Base-by-base conservation (phyloP, 2,888 invertebrate species). In the Epiblema foenella region DNA sequence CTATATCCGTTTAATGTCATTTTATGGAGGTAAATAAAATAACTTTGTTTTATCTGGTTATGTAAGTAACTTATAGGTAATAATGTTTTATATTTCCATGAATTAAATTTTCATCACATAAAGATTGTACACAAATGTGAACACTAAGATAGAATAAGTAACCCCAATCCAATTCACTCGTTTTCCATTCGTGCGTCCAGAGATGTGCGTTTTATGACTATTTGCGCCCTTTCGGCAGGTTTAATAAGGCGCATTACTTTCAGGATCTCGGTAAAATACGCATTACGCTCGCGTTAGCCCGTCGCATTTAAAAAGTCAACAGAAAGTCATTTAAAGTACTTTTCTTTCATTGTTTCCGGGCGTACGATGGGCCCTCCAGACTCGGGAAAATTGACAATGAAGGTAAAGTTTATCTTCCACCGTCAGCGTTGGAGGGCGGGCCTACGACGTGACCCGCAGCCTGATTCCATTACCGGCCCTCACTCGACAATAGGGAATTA, bases 351-450 rank as follows among this genome's bases (percentile, higher is more conserved):
- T 91, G 89, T 90, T 88, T 89, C 87, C 86, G 83, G 81, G 84
- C 84, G 83, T 83, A 81, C 81, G 80, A 83, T 87, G 87, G 85
- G 83, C 86, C 84, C 89, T 89, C 85, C 82, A 86, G 85, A 84
- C 88, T 87, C 81, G 79, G 88, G 91, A 88, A 91, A 91, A 91
- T 91, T 91, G 91, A 89, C 90, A 91, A 91, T 91, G 91, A 90
- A 90, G 90, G 90, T 90, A 89, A 90, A 89, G 89, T 91, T 91
- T 91, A 91, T 91, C 90, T 90, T 90, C 83, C 82, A 82, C 84
- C 84, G 89, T 89, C 91, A 90, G 90, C 89, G 86, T 88, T 89
- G 87, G 88, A 87, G 87, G 88, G 86, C 80, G 87, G 88, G 86
- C 80, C 83, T 78, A 81, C 81, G 85, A 90, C 91, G 91, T 91